A percentile compares a stretch with the other conserved stretches of the same genome.
Evolutionary conservation across 2,888 invertebrate species (phyloP).

Genomic region (Agonum fuliginosum): DNA sequence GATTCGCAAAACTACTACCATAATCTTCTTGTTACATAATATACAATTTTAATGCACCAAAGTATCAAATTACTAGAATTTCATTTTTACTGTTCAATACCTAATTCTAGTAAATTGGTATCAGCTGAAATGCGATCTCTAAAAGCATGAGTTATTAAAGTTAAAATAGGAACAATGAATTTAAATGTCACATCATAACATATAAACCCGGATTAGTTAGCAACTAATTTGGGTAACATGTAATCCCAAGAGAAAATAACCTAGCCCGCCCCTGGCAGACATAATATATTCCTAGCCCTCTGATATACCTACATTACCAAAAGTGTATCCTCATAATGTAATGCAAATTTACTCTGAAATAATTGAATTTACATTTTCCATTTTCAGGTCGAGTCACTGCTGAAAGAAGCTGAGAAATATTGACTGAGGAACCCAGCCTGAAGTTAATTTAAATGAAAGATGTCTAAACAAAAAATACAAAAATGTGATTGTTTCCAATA

Average conservation of each 20-base stretch:
- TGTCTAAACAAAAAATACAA: not conserved
- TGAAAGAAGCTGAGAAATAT: slow-evolving; percentile 55
- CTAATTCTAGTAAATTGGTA: too few species aligned
- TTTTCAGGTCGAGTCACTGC: slow-evolving; percentile 54
- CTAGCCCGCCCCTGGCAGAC: not conserved
- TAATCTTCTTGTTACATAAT: too few species aligned
- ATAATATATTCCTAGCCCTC: slow-evolving; percentile 47
- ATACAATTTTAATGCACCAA: too few species aligned
- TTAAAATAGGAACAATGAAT: too few species aligned
- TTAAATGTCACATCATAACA: not conserved
- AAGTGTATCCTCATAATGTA: slow-evolving; percentile 58
- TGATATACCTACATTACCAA: slow-evolving; percentile 56
- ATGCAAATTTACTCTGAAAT: slow-evolving; percentile 59
- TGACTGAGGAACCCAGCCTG: slow-evolving; percentile 46
- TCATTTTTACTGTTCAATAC: too few species aligned
- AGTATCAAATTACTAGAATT: too few species aligned
- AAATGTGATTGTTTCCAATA: not conserved
- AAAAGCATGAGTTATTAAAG: not conserved
- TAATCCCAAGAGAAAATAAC: not conserved
- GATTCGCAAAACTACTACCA: too few species aligned
- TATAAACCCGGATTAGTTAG: not conserved
- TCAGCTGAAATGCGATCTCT: not conserved
- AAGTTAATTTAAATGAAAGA: slow-evolving; percentile 16
- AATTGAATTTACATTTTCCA: slow-evolving; percentile 60
- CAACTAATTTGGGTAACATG: not conserved